A percentile compares a stretch with the other conserved stretches of the same genome.
phyloP scores from a whole-genome alignment of 2,797 vertebrate genomes.

The Pangasius sanitwongsei region DNA sequence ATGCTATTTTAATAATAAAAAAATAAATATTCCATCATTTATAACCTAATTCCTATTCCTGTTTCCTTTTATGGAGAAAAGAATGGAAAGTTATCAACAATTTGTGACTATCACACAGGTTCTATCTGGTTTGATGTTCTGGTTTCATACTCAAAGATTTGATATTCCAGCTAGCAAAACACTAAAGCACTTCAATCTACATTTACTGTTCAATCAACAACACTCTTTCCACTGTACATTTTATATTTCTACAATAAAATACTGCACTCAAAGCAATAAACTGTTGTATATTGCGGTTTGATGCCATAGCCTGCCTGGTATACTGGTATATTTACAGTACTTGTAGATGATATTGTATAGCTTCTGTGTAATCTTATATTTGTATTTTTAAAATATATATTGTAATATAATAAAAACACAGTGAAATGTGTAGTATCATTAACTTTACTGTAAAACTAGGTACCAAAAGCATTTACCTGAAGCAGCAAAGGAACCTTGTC shows the following conservation, averaged over 20 bases:
- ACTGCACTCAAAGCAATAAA: background rate
- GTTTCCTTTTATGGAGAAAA: background rate
- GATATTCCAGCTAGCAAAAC: background rate
- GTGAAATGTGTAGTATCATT: background rate
- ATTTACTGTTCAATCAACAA: background rate
- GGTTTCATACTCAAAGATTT: background rate
- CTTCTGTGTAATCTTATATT: background rate
- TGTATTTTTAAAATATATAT: background rate
- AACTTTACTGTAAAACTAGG: background rate
- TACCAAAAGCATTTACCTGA: background rate
- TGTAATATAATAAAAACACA: background rate
- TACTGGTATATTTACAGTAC: background rate
- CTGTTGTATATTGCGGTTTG: background rate
- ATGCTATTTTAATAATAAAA: background rate
- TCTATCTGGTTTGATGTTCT: background rate
- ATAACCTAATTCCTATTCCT: background rate
- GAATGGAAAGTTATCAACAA: background rate
- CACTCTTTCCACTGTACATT: background rate
- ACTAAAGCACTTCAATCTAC: background rate
- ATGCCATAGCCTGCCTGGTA: too few relatives aligned
- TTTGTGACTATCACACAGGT: background rate
- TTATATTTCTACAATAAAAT: background rate
- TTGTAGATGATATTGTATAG: background rate
- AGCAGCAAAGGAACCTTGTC: background rate
- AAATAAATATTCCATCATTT: background rate